Percentiles rank a stretch among this genome's conserved stretches.
phyloP scores from a whole-genome alignment of 2,888 invertebrate species.

The Plagodis dolabraria region DNA sequence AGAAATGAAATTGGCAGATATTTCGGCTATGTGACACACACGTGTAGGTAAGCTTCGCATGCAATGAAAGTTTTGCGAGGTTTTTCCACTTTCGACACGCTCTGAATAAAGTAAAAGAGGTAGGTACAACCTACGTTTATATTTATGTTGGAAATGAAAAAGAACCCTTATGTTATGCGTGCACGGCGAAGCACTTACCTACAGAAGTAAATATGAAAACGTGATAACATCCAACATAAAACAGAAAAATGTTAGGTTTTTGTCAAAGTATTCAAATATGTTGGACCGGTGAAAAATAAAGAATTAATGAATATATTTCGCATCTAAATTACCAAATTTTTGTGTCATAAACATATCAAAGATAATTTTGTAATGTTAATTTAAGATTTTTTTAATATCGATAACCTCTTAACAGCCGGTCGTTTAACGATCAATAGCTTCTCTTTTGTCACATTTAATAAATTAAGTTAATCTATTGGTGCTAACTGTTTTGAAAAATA shows the following conservation, averaged over 20 bases:
- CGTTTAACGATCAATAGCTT: too few relatives aligned
- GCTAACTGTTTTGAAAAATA: too few relatives aligned
- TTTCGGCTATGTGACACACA: conserved; percentile 78
- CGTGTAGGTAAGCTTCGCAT: conserved; percentile 70
- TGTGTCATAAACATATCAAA: conserved; percentile 1
- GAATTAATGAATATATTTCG: not conserved
- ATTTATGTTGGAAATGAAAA: conserved; percentile 55
- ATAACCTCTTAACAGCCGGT: too few relatives aligned
- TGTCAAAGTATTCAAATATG: conserved; percentile 14
- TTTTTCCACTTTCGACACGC: conserved; percentile 73
- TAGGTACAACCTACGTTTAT: conserved; percentile 53
- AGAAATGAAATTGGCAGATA: conserved; percentile 83
- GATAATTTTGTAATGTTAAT: not conserved
- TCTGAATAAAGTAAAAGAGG: conserved; percentile 72
- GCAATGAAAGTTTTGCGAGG: conserved; percentile 77
- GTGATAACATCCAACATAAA: conserved; percentile 39
- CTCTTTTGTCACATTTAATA: too few relatives aligned
- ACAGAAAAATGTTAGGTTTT: conserved; percentile 28
- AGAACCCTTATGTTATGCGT: conserved; percentile 57
- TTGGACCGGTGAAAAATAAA: conserved; percentile 1
- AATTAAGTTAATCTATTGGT: too few relatives aligned
- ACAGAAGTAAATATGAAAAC: conserved; percentile 44
- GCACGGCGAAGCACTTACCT: conserved; percentile 40
- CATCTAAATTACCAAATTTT: not conserved
- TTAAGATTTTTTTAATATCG: not conserved